phyloP scores from a whole-genome alignment of 2,888 invertebrate species.

The Noctua fimbriata region DNA sequence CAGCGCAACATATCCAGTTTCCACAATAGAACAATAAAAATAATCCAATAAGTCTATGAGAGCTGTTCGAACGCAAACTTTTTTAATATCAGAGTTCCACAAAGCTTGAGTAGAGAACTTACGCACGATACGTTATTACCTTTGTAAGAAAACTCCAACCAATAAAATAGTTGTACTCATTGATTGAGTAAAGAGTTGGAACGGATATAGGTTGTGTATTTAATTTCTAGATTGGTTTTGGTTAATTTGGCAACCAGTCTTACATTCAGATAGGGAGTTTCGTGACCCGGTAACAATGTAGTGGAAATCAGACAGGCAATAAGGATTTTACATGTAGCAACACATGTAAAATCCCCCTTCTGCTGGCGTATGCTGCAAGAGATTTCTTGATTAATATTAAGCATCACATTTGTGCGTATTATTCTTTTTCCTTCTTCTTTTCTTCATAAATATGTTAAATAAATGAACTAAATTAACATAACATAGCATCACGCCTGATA shows the following conservation, averaged over 20 bases:
- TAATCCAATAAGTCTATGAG: slow-evolving; percentile 48
- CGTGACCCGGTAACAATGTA: too few species aligned
- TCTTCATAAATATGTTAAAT: too few species aligned
- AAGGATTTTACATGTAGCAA: too few species aligned
- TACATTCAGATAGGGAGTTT: not conserved
- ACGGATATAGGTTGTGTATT: not conserved
- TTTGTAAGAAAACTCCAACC: slow-evolving; percentile 39
- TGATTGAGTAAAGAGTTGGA: slow-evolving; percentile 17
- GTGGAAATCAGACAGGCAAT: too few species aligned
- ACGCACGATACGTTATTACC: slow-evolving; percentile 6
- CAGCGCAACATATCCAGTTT: slow-evolving; percentile 20
- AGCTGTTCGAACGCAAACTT: slow-evolving; percentile 50
- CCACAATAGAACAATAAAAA: slow-evolving; percentile 50
- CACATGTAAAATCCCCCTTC: too few species aligned
- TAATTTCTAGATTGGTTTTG: not conserved
- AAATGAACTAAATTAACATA: too few species aligned
- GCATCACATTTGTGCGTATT: too few species aligned
- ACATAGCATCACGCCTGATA: too few species aligned
- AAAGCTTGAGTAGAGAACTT: slow-evolving; percentile 21
- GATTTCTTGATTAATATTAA: too few species aligned
- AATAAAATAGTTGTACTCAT: slow-evolving; percentile 32
- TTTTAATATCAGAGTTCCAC: slow-evolving; percentile 52
- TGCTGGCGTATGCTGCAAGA: too few species aligned
- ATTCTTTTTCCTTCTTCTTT: too few species aligned
- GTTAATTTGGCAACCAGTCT: not conserved